Conservation (phyloP, 2,797 vertebrate species). For the Sebastes taczanowskii region DNA sequence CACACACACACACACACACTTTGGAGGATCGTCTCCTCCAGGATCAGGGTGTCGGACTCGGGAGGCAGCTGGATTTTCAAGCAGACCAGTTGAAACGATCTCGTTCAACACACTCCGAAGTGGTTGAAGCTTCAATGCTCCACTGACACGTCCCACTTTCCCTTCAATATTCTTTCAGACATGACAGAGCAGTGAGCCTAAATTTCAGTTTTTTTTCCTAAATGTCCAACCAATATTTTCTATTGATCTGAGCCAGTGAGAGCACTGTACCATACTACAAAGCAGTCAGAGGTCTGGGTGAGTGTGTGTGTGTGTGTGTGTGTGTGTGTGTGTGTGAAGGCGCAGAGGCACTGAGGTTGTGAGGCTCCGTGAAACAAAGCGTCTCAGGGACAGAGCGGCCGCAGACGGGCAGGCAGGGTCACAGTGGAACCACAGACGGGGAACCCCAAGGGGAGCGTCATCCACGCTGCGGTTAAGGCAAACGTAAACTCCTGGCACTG, state of each 20-base stretch:
- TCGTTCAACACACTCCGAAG: background rate
- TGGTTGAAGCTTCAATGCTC: slow-evolving; percentile 8
- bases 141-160: slow-evolving; percentile 17
- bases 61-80: slow-evolving; percentile 6
- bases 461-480: slow-evolving; percentile 77
- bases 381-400: slow-evolving; percentile 38
- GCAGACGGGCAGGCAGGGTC: slow-evolving; percentile 43
- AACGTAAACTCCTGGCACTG: slow-evolving; percentile 58
- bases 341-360: slow-evolving; percentile 69
- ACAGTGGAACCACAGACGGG: slow-evolving; percentile 53
- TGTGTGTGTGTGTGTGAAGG: slow-evolving; percentile 6
- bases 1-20: background rate
- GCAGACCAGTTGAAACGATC: background rate
- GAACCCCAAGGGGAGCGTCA: slow-evolving; percentile 23
- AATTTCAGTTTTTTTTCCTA: background rate
- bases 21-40: background rate
- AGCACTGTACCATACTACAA: slow-evolving; percentile 1
- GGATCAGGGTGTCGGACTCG: background rate
- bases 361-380: slow-evolving; percentile 41
- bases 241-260: slow-evolving; percentile 15
- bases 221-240: slow-evolving; percentile 8
- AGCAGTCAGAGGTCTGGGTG: slow-evolving; percentile 18
- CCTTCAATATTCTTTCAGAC: slow-evolving; percentile 7
- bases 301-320: background rate
- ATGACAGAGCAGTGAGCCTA: background rate